Conservation (phyloP, 2,797 vertebrate species). For the Phrynocephalus guinanensis region DNA sequence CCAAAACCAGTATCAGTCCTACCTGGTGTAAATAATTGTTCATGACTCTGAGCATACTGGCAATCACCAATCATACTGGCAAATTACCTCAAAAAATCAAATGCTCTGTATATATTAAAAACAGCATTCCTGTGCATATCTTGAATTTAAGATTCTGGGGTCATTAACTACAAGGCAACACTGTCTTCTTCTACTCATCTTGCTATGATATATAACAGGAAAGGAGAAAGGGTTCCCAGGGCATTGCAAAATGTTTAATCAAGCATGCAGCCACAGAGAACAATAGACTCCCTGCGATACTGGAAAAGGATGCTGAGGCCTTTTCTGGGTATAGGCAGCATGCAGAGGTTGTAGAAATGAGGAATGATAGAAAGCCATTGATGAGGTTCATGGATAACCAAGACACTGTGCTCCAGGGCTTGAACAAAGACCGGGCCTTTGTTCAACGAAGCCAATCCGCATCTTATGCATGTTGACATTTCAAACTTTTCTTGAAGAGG, state of each 20-base stretch:
- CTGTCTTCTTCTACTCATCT: background rate
- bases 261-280: conserved; percentile 1
- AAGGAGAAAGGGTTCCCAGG: conserved; percentile 1
- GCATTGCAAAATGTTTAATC: background rate
- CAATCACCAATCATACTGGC: background rate
- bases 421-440: background rate
- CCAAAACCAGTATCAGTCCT: background rate
- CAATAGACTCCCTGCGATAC: background rate
- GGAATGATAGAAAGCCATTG: background rate
- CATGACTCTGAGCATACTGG: background rate
- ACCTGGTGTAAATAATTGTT: background rate
- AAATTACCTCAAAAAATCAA: background rate
- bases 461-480: background rate
- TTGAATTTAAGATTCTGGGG: background rate
- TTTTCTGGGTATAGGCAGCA: background rate
- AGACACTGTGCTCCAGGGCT: background rate
- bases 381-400: background rate
- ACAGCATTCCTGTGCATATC: background rate
- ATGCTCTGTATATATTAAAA: background rate
- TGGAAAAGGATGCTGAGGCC: background rate
- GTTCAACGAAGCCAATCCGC: background rate
- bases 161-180: background rate
- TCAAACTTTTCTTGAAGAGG: background rate
- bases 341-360: background rate
- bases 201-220: background rate